Evolutionary conservation across 1,140 invertebrate genomes (phyloP).

Genomic region (Leptestheria dahalacensis): DNA sequence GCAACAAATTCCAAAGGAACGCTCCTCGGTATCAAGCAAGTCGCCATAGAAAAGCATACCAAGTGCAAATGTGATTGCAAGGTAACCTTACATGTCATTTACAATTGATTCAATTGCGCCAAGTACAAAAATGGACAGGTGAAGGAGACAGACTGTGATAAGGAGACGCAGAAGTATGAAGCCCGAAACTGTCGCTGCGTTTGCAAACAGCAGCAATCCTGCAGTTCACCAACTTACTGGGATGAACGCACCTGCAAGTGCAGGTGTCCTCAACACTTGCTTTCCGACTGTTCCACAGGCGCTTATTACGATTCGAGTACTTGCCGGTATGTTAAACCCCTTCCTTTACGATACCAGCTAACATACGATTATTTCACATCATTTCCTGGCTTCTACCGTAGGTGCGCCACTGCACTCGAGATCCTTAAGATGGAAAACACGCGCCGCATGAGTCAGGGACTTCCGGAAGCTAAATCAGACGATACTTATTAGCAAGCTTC

Average conservation of each 20-base stretch:
- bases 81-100: no score
- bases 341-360: no score
- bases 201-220: slow-evolving; percentile 11
- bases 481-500: no score
- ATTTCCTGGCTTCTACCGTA: neutral
- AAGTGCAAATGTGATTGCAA: slow-evolving; percentile 13
- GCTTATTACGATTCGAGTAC: slow-evolving; percentile 2
- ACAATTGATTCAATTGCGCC: no score
- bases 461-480: no score
- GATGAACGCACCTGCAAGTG: slow-evolving; percentile 10
- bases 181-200: slow-evolving; percentile 6
- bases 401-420: neutral
- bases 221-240: slow-evolving; percentile 1
- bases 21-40: neutral
- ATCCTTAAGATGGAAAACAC: neutral
- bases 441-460: neutral
- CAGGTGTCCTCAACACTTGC: slow-evolving; percentile 1
- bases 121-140: slow-evolving; percentile 1
- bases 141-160: slow-evolving; percentile 8
- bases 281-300: slow-evolving; percentile 12
- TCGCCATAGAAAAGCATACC: slow-evolving; percentile 9
- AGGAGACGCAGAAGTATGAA: slow-evolving; percentile 5
- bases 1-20: slow-evolving; percentile 1
- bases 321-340: slow-evolving; percentile 8
- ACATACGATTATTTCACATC: no score